Conservation (phyloP, 2,797 vertebrate species). For the Natrix natrix region DNA sequence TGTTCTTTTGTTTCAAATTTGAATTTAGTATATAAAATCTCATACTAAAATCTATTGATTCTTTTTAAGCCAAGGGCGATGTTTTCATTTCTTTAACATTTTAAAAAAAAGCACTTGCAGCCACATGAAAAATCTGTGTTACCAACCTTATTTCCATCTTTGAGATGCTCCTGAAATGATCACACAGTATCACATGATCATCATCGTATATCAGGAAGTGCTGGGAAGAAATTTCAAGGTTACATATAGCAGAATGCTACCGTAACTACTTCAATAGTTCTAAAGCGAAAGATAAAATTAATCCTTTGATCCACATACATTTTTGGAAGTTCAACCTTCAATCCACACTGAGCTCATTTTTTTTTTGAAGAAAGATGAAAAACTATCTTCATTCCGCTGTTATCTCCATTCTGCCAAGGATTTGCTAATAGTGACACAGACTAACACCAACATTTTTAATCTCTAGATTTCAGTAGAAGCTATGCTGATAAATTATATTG, state of each 20-base stretch:
- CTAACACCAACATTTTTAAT: background rate
- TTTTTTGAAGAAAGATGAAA: background rate
- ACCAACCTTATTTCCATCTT: background rate
- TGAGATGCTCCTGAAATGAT: background rate
- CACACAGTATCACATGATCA: background rate
- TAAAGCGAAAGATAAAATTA: background rate
- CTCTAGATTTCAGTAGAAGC: background rate
- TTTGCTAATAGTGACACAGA: background rate
- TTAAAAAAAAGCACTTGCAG: background rate
- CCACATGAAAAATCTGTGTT: background rate
- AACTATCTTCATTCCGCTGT: background rate
- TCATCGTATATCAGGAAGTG: background rate
- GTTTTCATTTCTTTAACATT: background rate
- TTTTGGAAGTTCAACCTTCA: background rate
- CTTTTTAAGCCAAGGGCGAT: background rate
- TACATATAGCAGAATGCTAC: background rate
- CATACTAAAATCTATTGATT: background rate
- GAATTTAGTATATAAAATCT: background rate
- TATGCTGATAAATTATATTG: background rate
- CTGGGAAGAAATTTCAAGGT: background rate
- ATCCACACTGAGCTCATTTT: background rate
- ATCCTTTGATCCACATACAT: background rate
- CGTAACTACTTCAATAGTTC: background rate
- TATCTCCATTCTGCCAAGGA: background rate
- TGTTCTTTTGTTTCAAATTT: background rate